A percentile compares a stretch with the other conserved stretches of the same genome.
Evolutionary conservation across 53 echinoderm and acorn worm species (phyloP).

Genomic region (Holothuria scabra): DNA sequence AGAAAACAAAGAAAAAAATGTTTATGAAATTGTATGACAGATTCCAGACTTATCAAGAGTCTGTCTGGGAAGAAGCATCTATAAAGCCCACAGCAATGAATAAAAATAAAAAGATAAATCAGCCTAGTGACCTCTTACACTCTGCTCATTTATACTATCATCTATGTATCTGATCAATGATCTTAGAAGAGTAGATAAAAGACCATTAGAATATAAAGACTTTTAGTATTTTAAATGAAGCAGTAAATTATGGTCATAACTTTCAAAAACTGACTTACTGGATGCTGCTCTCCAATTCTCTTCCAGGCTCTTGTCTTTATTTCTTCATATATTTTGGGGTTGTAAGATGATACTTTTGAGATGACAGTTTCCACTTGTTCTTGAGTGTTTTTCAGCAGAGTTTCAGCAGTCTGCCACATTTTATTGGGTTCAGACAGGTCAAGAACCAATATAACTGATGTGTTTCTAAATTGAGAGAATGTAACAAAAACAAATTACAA

Average conservation of each 20-base stretch:
- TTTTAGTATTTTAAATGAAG: no score
- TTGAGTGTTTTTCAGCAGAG: constrained; percentile 65
- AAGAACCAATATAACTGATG: constrained; percentile 77
- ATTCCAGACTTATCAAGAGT: no score
- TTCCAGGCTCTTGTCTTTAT: constrained; percentile 74
- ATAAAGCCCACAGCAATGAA: no score
- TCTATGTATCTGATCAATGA: no score
- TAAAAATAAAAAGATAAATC: no score
- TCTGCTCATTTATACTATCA: no score
- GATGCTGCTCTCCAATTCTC: constrained; percentile 79
- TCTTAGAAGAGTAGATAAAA: no score
- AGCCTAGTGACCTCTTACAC: no score
- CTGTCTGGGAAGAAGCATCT: no score
- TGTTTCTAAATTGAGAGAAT: constrained; percentile 55
- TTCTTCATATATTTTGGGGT: constrained; percentile 72
- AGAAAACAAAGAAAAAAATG: constrained; percentile 8
- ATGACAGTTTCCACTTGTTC: constrained; percentile 75
- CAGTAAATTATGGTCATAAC: no score
- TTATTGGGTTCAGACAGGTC: constrained; percentile 93
- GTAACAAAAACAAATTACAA: not conserved
- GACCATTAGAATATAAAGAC: no score
- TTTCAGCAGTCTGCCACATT: constrained; percentile 89
- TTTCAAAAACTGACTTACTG: constrained; percentile 54
- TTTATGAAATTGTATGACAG: no score
- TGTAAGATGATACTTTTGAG: constrained; percentile 53